Evolutionary conservation across 2,888 invertebrate genomes (phyloP), one percentile per base, ranked within the genome.

Genomic region (Parnassius glacialis): DNA sequence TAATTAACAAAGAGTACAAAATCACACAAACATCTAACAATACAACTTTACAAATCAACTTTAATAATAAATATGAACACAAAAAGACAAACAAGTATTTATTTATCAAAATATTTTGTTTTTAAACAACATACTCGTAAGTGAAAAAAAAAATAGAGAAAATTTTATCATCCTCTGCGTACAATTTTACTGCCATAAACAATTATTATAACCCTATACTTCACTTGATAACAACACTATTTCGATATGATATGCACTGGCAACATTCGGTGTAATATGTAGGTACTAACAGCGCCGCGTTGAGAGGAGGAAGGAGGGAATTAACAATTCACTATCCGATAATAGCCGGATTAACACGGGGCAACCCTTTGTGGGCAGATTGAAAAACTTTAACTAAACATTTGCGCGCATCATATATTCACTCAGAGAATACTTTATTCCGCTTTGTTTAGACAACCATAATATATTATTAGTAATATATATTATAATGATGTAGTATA

Each of bases 321-420:
- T 74, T 80, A 82, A 81, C 83, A 83, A 81, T 82, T 79, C 79
- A 80, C 85, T 79, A 87, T 84, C 86, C 82, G 74, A 83, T 89
- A 88, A 89, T 87, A 83, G 83, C 70, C 70, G 87, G 88, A 88
- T 90, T 89, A 89, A 80, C 82, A 76, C 82, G 78, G 78, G 74
- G 72, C 81, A 90, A 89, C 90, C 89, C 90, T 89, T 90, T 90
- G 86, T 83, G 87, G 84, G 79, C 71, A 81, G 81, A 75, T 81
- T 76, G 77, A 79, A 84, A 86, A 88, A 84, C 83, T 48, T 48
- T 16, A 9, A 48, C 48, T 48, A 48, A 48, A 83, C 80, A 83
- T 83, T 80, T 69, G 70, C 71, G 76, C 72, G 61, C 57, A 45
- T 41, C n/a, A 13, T 41, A 3, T 52, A 48, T 25, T 61, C 61